Evolutionary conservation across 2,797 vertebrate genomes (phyloP).

Genomic region (Mormyrus proboscirostris): DNA sequence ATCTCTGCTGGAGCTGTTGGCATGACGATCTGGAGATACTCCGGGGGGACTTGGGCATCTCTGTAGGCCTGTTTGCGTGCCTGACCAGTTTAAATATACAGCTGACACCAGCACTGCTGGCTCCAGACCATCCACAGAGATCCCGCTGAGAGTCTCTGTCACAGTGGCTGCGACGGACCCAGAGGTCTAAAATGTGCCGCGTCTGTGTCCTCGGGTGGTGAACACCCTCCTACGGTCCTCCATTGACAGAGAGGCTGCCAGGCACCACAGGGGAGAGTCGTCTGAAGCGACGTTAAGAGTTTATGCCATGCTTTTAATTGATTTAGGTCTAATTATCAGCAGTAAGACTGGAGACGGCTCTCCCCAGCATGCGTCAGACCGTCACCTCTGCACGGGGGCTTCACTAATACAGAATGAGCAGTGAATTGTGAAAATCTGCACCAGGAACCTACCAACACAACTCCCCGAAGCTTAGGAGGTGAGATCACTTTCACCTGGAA

Average conservation of each 20-base stretch:
- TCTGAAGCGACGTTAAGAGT: conserved; percentile 18
- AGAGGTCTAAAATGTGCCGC: neutral
- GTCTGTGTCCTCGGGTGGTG: neutral
- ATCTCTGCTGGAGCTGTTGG: neutral
- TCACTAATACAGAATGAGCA: neutral
- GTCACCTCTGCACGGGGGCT: neutral
- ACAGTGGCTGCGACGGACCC: neutral
- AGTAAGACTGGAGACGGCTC: conserved; percentile 1
- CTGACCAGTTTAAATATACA: neutral
- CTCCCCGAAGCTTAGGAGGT: neutral
- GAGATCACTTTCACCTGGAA: neutral
- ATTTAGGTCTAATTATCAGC: conserved; percentile 18
- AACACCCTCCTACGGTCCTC: neutral
- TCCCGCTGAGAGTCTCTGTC: neutral
- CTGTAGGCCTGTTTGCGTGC: neutral
- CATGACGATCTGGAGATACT: neutral
- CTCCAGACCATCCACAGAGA: neutral
- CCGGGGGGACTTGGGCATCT: neutral
- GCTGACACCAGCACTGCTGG: neutral
- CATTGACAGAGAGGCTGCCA: neutral
- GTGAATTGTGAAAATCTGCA: neutral
- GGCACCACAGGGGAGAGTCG: conserved; percentile 5
- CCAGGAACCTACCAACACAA: neutral
- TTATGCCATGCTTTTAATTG: conserved; percentile 24
- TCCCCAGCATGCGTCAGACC: neutral